Conservation (phyloP, 2,113 vertebrate genomes). For the Corythornis vintsioides region DNA sequence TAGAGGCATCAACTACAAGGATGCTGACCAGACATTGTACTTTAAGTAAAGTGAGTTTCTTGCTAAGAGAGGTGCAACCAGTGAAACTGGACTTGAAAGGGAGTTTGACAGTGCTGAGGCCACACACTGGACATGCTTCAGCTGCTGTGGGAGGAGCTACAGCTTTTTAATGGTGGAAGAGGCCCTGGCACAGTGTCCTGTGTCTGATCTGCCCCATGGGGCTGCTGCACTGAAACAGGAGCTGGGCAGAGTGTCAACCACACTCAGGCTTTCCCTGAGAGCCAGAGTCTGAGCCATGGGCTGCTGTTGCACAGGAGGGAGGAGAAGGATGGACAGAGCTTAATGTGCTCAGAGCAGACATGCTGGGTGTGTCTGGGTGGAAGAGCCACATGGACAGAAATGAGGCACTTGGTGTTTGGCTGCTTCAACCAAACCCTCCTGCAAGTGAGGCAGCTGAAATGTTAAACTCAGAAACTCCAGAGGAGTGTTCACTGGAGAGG, state of each 20-base stretch:
- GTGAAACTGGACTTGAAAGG: not conserved
- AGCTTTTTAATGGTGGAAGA: not conserved
- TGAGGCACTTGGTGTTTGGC: not conserved
- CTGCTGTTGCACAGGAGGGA: not conserved
- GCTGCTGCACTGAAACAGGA: accelerated
- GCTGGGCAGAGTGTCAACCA: not conserved
- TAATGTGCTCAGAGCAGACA: accelerated
- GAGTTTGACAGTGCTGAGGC: not conserved
- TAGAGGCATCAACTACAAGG: not conserved
- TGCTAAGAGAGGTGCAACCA: not conserved
- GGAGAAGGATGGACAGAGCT: too few species aligned
- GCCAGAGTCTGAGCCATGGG: not conserved
- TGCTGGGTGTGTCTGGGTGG: not conserved
- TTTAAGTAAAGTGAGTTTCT: not conserved
- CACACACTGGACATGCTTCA: not conserved
- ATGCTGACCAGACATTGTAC: not conserved
- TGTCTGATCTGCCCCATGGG: not conserved
- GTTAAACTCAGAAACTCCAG: not conserved
- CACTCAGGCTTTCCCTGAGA: not conserved
- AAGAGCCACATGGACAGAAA: not conserved
- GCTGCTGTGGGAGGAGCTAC: not conserved
- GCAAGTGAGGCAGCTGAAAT: not conserved
- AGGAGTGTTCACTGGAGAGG: not conserved
- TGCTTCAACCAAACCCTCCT: not conserved
- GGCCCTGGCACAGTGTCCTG: not conserved